Evolutionary conservation across 2,888 invertebrate species (phyloP).

Genomic region (Standfussiana lucernea): DNA sequence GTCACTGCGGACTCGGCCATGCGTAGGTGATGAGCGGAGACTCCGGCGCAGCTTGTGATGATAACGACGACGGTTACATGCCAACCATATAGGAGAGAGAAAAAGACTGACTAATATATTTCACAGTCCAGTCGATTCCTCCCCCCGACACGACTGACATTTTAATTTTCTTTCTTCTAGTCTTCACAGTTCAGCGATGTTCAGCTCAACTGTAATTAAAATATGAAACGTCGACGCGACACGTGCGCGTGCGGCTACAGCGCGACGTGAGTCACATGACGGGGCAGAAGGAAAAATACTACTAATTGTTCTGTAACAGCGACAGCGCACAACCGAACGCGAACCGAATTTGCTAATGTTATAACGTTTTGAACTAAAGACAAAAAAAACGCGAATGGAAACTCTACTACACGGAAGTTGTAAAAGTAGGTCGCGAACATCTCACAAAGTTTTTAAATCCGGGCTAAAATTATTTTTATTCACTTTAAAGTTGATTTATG

Average conservation of each 20-base stretch:
- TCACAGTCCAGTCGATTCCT: conserved; percentile 92
- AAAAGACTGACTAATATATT: conserved; percentile 93
- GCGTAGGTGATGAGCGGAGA: conserved; percentile 43
- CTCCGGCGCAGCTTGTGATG: conserved; percentile 54
- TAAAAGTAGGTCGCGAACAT: conserved; percentile 86
- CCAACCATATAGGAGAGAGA: conserved; percentile 94
- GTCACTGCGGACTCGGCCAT: conserved; percentile 87
- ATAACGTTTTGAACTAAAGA: conserved; percentile 60
- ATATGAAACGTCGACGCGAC: conserved; percentile 62
- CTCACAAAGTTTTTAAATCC: conserved; percentile 74
- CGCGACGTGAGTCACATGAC: conserved; percentile 78
- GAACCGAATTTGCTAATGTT: conserved; percentile 63
- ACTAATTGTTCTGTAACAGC: conserved; percentile 68
- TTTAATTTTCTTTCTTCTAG: conserved; percentile 71
- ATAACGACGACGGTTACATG: conserved; percentile 83
- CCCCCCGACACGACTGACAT: conserved; percentile 91
- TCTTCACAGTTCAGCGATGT: conserved; percentile 66
- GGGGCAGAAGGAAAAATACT: conserved; percentile 75
- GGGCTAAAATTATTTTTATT: conserved; percentile 63
- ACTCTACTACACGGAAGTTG: conserved; percentile 83
- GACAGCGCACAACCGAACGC: conserved; percentile 68
- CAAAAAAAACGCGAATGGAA: conserved; percentile 78
- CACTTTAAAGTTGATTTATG: conserved; percentile 74
- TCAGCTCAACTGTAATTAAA: conserved; percentile 76
- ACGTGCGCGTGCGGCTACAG: conserved; percentile 63